Evolutionary conservation across 2,797 vertebrate species (phyloP).

Genomic region (Lemur catta): DNA sequence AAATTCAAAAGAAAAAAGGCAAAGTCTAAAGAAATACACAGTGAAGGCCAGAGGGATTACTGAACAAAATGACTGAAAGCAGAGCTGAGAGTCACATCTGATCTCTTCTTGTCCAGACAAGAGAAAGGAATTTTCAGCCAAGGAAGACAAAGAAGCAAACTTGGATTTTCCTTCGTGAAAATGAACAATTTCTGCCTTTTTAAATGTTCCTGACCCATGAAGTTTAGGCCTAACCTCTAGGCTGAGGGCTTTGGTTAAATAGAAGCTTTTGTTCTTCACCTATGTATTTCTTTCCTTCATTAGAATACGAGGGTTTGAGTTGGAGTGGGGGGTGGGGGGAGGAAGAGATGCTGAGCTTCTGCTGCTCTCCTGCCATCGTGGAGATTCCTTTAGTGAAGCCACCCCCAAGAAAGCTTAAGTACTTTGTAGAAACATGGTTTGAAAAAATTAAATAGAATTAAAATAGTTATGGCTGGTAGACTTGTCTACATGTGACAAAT

Average conservation of each 20-base stretch:
- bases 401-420: not conserved
- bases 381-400: not conserved
- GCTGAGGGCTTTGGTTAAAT: not conserved
- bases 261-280: not conserved
- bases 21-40: not conserved
- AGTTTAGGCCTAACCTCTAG: not conserved
- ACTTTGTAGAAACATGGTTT: not conserved
- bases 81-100: not conserved
- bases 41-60: not conserved
- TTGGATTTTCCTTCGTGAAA: not conserved
- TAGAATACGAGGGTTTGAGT: not conserved
- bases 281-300: not conserved
- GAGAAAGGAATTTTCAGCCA: not conserved
- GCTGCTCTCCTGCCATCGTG: not conserved
- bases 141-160: not conserved
- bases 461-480: not conserved
- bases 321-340: constrained; percentile 20
- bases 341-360: not conserved
- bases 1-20: not conserved
- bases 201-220: not conserved
- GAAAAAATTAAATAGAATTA: not conserved
- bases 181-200: not conserved
- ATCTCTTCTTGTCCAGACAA: not conserved
- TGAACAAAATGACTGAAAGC: not conserved
- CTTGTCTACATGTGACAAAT: not conserved